These are phyloP conservation scores for Fabriciana adippe DNA, from an alignment of 2,888 invertebrate species.

Conservation along the genomic window DNA sequence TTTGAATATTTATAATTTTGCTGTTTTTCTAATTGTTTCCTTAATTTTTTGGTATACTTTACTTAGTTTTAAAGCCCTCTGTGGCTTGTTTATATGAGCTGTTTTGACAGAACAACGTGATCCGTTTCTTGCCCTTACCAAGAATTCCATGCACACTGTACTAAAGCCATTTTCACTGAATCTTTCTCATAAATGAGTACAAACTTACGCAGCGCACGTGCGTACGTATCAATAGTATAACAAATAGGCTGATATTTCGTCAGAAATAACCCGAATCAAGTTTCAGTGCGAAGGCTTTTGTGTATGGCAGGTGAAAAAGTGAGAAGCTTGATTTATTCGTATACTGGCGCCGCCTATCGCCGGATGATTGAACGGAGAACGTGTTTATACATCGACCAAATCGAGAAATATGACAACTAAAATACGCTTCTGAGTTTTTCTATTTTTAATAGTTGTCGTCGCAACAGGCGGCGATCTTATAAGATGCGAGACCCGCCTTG, in stretches of 20 bases:
- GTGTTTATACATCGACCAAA: constrained; percentile 77
- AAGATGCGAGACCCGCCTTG: constrained; percentile 52
- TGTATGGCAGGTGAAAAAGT: constrained; percentile 83
- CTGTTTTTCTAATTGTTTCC: too few relatives aligned
- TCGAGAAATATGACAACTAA: constrained; percentile 76
- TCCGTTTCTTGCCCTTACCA: constrained; percentile 48
- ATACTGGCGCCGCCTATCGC: constrained; percentile 76
- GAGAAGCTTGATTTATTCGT: constrained; percentile 80
- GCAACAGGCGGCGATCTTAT: constrained; percentile 49
- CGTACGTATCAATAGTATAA: constrained; percentile 80
- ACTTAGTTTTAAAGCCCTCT: background rate
- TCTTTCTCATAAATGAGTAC: constrained; percentile 78
- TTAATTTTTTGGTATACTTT: too few relatives aligned
- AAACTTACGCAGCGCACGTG: constrained; percentile 79
- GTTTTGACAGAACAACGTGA: constrained; percentile 32
- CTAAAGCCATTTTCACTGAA: constrained; percentile 79
- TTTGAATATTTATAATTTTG: too few relatives aligned
- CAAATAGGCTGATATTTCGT: constrained; percentile 82
- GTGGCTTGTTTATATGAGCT: constrained; percentile 37
- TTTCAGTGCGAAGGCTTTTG: constrained; percentile 80
- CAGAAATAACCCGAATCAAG: constrained; percentile 82
- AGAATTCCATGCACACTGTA: constrained; percentile 76
- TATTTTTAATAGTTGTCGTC: constrained; percentile 52
- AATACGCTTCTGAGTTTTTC: constrained; percentile 58
- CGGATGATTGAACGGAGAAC: constrained; percentile 78